A percentile compares a stretch with the other conserved stretches of the same genome.
Conservation (phyloP, 2,797 vertebrate genomes). For the Anableps anableps region DNA sequence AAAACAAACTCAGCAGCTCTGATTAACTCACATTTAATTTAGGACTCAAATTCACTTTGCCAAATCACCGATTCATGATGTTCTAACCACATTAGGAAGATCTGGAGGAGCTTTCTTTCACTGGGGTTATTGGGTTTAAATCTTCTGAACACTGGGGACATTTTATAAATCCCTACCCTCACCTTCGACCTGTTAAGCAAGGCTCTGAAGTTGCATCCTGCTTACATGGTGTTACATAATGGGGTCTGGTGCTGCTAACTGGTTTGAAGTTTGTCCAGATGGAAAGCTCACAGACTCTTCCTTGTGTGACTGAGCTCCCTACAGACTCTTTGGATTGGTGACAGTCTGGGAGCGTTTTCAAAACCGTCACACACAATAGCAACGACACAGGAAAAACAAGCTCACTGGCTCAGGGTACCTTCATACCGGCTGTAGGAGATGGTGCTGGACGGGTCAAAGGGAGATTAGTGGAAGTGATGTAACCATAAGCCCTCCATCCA, state of each 20-base stretch:
- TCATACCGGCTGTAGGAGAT: slow-evolving; percentile 25
- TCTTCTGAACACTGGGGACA: slow-evolving; percentile 33
- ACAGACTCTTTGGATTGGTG: slow-evolving; percentile 43
- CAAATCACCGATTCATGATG: slow-evolving; percentile 41
- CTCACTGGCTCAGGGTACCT: slow-evolving; percentile 34
- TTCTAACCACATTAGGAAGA: slow-evolving; percentile 55
- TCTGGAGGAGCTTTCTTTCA: slow-evolving; percentile 32
- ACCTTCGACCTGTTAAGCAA: slow-evolving; percentile 26
- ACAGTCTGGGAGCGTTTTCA: slow-evolving; percentile 38
- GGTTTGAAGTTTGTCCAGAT: slow-evolving; percentile 29
- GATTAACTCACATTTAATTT: slow-evolving; percentile 53
- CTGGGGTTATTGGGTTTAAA: slow-evolving; percentile 40
- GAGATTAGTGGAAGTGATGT: slow-evolving; percentile 73
- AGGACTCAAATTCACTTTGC: slow-evolving; percentile 45
- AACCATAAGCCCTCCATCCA: slow-evolving; percentile 46
- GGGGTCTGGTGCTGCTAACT: slow-evolving; percentile 28
- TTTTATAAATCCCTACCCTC: slow-evolving; percentile 35
- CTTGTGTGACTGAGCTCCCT: slow-evolving; percentile 38
- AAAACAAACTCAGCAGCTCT: slow-evolving; percentile 29
- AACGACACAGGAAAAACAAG: slow-evolving; percentile 22
- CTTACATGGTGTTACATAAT: slow-evolving; percentile 54
- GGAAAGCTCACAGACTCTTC: slow-evolving; percentile 36
- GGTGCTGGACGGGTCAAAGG: slow-evolving; percentile 44
- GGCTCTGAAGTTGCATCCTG: slow-evolving; percentile 42
- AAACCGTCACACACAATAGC: background rate